Conservation (phyloP, 2,797 vertebrate species). For the Poecile montanus region DNA sequence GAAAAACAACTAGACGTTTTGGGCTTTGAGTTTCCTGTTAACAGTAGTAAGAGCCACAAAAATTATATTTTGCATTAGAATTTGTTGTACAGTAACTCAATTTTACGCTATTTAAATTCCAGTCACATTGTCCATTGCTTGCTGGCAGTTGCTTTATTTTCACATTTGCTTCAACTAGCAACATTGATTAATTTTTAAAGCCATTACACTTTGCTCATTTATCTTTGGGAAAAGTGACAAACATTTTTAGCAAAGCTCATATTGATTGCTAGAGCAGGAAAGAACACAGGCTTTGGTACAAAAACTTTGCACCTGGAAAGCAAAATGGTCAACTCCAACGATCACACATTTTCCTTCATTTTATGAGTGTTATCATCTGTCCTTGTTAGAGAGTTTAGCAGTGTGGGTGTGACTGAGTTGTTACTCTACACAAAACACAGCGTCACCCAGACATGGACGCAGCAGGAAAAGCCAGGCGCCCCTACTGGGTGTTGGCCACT, state of each 20-base stretch:
- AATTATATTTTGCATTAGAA: not conserved
- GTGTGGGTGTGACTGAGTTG: not conserved
- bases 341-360: not conserved
- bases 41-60: not conserved
- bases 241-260: not conserved
- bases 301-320: not conserved
- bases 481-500: not conserved
- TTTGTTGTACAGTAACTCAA: not conserved
- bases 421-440: not conserved
- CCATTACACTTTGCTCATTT: not conserved
- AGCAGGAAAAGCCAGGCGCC: not conserved
- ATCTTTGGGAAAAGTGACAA: not conserved
- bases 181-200: conserved; percentile 19
- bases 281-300: not conserved
- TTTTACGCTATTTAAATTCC: not conserved
- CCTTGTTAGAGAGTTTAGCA: not conserved
- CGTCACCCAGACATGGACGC: not conserved
- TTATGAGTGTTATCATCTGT: not conserved
- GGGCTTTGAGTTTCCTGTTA: not conserved
- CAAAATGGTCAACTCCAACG: not conserved
- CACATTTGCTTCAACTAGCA: not conserved
- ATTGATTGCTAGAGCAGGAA: not conserved
- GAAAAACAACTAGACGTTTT: not conserved
- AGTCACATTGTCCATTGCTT: not conserved
- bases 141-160: conserved; percentile 12